Evolutionary conservation across 1,140 invertebrate species (phyloP).

Genomic region (Eumaeus atala): DNA sequence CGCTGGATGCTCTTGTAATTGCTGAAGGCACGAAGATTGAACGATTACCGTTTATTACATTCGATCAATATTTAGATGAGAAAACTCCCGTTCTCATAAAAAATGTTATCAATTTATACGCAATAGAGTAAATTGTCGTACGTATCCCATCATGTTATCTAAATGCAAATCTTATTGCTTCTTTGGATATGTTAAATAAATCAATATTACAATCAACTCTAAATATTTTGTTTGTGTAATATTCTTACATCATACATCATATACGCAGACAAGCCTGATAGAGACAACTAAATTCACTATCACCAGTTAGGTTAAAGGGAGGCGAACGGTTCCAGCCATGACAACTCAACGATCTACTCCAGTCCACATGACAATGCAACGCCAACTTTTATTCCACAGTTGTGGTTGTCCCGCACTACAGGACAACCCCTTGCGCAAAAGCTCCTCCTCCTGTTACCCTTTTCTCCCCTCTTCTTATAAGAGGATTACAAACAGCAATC

Average conservation of each 20-base stretch:
- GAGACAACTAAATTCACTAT: not conserved
- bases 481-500: no score
- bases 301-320: no score
- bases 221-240: conserved; percentile 5
- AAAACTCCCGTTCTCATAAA: conserved; percentile 3
- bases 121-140: conserved; percentile 48
- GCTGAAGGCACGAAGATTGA: conserved; percentile 2
- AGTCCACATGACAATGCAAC: no score
- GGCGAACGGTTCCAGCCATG: no score
- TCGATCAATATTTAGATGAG: conserved; percentile 21
- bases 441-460: no score
- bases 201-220: conserved; percentile 43
- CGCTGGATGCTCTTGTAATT: not conserved
- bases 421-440: no score
- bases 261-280: not conserved
- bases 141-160: conserved; percentile 48
- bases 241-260: conserved; percentile 12
- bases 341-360: no score
- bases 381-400: no score
- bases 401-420: no score
- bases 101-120: conserved; percentile 47
- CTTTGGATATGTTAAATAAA: conserved; percentile 64
- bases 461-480: no score
- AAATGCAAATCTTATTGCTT: conserved; percentile 71
- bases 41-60: conserved; percentile 7